phyloP scores from a whole-genome alignment of 2,113 vertebrate genomes.

The Hippocampus guttulatus region DNA sequence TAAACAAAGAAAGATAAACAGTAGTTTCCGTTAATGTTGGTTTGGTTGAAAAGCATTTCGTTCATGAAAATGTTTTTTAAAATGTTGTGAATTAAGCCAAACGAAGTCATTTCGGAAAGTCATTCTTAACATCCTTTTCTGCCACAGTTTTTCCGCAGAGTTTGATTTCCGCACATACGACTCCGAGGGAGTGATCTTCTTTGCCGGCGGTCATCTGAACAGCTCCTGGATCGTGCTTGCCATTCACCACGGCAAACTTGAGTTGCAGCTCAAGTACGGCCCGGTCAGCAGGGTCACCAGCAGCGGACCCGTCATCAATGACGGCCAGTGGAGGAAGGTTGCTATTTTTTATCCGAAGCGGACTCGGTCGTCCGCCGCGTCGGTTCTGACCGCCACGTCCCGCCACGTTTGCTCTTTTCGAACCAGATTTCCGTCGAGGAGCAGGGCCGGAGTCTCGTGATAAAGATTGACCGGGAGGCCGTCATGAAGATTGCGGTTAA shows the following conservation, averaged over 20 bases:
- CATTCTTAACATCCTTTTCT: neutral
- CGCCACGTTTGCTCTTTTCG: neutral
- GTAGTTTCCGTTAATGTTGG: too few species aligned
- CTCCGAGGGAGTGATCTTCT: constrained; percentile 91
- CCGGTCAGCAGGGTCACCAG: constrained; percentile 84
- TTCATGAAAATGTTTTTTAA: too few species aligned
- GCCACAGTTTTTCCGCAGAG: constrained; percentile 79
- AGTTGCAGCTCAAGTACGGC: constrained; percentile 87
- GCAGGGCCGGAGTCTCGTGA: constrained; percentile 82
- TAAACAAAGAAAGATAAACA: too few species aligned
- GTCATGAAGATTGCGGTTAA: constrained; percentile 97
- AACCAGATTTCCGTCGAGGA: constrained; percentile 92
- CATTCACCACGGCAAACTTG: constrained; percentile 83
- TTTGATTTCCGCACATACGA: constrained; percentile 96
- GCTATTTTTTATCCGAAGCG: neutral
- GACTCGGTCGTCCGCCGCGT: neutral
- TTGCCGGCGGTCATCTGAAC: constrained; percentile 86
- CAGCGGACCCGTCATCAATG: constrained; percentile 83
- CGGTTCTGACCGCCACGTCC: neutral
- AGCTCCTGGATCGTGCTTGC: constrained; percentile 91
- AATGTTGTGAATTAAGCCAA: too few species aligned
- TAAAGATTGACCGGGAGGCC: constrained; percentile 92
- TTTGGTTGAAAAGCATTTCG: too few species aligned
- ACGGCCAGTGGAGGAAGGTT: constrained; percentile 89
- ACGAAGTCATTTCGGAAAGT: too few species aligned